Percentiles rank a stretch among this genome's conserved stretches.
Evolutionary conservation across 2,113 vertebrate species (phyloP).

Genomic region (Elanoides forficatus): DNA sequence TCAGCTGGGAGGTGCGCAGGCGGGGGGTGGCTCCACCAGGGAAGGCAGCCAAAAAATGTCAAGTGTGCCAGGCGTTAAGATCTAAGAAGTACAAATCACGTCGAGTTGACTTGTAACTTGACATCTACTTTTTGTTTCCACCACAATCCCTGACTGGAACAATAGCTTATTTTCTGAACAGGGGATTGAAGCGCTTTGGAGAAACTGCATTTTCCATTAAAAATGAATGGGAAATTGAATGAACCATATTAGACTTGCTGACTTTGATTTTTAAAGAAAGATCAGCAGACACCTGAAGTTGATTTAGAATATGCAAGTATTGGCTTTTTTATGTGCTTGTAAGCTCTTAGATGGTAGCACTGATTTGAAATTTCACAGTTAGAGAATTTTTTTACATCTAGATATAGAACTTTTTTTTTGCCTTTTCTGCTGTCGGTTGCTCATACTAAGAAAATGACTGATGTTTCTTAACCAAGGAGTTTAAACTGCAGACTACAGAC

Average conservation of each 20-base stretch:
- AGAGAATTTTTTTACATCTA: background rate
- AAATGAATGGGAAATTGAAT: background rate
- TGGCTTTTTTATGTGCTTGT: background rate
- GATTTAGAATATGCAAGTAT: background rate
- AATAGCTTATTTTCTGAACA: background rate
- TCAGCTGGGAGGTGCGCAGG: no score
- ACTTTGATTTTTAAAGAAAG: background rate
- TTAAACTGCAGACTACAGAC: background rate
- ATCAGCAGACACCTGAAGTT: background rate
- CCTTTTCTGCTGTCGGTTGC: background rate
- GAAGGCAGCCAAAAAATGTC: background rate
- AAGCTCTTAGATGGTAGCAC: background rate
- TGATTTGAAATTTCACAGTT: background rate
- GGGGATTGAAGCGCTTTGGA: background rate
- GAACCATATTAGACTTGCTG: rapidly evolving
- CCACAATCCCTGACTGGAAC: rapidly evolving
- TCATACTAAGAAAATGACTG: background rate
- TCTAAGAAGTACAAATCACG: rapidly evolving
- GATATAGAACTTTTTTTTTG: rapidly evolving
- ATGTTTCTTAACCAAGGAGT: background rate
- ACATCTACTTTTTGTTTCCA: background rate
- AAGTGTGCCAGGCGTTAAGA: rapidly evolving
- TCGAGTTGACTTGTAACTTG: background rate
- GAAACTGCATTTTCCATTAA: background rate
- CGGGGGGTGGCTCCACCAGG: background rate